These are phyloP conservation scores for Phaethornis superciliosus DNA, from an alignment of 2,113 vertebrate genomes.

Conservation along the genomic window DNA sequence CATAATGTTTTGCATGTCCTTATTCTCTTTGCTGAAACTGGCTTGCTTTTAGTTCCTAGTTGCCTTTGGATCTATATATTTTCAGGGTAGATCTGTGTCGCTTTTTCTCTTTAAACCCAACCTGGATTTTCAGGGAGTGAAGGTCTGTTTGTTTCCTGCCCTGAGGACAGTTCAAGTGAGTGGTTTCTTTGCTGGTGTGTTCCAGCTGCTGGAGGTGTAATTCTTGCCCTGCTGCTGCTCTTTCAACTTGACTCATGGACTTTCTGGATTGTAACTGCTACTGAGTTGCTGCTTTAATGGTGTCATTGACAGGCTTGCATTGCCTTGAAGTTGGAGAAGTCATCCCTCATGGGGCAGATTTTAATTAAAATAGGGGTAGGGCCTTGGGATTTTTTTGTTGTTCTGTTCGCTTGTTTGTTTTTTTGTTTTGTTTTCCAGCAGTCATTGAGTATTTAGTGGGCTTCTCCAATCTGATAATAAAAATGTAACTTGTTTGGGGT, in stretches of 20 bases:
- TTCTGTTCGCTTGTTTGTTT: no score
- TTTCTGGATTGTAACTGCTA: background rate
- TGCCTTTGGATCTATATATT: background rate
- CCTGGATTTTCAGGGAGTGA: background rate
- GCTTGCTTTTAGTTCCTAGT: background rate
- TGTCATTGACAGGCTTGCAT: accelerated
- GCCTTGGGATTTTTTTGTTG: background rate
- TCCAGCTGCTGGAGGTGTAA: background rate
- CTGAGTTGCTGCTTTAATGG: background rate
- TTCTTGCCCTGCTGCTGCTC: background rate
- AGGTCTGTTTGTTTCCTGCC: background rate
- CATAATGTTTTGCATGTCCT: background rate
- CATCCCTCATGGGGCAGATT: background rate
- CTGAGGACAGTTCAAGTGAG: accelerated
- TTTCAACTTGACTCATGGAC: background rate
- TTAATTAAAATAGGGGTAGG: background rate
- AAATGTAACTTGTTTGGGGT: background rate
- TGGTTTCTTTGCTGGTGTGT: background rate
- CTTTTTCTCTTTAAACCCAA: background rate
- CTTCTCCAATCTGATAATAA: background rate
- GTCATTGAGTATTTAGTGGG: background rate
- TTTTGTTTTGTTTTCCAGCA: background rate
- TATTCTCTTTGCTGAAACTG: background rate
- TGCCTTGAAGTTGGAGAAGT: background rate
- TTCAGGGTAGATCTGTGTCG: background rate